These are phyloP conservation scores for Zalophus californianus DNA, from an alignment of 2,797 vertebrate genomes.

Conservation along the genomic window DNA sequence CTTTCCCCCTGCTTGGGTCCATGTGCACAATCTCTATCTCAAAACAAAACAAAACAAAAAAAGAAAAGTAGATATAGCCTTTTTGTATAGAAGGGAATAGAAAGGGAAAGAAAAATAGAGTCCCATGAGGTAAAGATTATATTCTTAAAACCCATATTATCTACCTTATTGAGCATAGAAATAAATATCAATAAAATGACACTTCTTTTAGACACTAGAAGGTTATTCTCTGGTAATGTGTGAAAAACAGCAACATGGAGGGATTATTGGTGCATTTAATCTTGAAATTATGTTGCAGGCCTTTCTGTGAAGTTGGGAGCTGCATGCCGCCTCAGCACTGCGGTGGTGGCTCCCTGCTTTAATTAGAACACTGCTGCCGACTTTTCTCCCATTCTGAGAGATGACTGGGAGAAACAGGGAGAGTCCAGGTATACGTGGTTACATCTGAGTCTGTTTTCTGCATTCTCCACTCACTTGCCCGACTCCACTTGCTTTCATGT, in stretches of 20 bases:
- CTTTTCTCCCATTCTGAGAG: background rate
- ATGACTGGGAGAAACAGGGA: background rate
- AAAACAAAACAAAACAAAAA: background rate
- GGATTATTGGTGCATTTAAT: background rate
- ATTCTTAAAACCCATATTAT: background rate
- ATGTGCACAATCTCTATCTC: background rate
- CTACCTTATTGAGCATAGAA: constrained; percentile 8
- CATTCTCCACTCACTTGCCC: background rate
- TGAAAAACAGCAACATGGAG: background rate
- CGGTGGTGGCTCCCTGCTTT: background rate
- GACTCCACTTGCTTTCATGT: background rate
- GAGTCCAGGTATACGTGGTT: background rate
- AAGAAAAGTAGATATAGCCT: background rate
- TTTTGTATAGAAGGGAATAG: background rate
- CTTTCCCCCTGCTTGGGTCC: no score
- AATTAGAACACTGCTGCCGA: background rate
- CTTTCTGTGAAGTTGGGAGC: background rate
- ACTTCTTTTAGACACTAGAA: background rate
- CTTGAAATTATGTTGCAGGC: background rate
- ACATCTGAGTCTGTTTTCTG: background rate
- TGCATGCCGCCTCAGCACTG: background rate
- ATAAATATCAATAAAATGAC: constrained; percentile 12
- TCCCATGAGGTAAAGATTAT: background rate
- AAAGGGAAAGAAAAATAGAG: background rate
- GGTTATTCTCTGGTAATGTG: background rate